phyloP scores from a whole-genome alignment of 2,888 invertebrate species.

The Drosophila flavopinicola region DNA sequence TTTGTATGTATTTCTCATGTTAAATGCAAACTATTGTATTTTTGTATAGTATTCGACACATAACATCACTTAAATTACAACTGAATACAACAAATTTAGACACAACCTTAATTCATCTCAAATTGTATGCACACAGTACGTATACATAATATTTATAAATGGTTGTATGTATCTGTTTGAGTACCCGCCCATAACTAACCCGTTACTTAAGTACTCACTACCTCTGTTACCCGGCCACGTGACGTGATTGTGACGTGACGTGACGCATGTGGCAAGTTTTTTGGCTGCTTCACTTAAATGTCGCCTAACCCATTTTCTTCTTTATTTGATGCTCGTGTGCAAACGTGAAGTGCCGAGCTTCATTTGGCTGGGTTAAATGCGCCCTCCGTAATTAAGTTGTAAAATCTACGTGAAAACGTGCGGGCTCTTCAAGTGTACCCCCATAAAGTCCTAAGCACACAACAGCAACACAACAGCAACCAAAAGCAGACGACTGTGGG shows the following conservation, averaged over 20 bases:
- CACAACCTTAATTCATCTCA: neutral
- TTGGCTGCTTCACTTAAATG: conserved; percentile 40
- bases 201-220: conserved; percentile 23
- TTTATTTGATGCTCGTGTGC: conserved; percentile 40
- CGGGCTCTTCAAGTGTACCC: conserved; percentile 40
- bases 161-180: neutral
- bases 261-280: conserved; percentile 31
- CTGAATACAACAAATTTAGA: no score
- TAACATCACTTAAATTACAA: no score
- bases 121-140: no score
- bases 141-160: conserved; percentile 1
- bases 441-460: conserved; percentile 71
- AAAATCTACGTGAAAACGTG: conserved; percentile 64
- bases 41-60: no score
- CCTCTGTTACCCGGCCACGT: conserved; percentile 15
- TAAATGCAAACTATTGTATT: no score
- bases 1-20: no score
- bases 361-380: conserved; percentile 66
- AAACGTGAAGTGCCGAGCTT: conserved; percentile 52
- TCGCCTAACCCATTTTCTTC: conserved; percentile 49
- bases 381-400: conserved; percentile 71
- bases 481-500: no score
- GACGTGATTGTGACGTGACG: conserved; percentile 13
- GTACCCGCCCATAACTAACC: conserved; percentile 6
- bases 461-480: conserved; percentile 18